A percentile compares a stretch with the other conserved stretches of the same genome.
Evolutionary conservation across 2,797 vertebrate species (phyloP).

Genomic region (Hydrophis major): DNA sequence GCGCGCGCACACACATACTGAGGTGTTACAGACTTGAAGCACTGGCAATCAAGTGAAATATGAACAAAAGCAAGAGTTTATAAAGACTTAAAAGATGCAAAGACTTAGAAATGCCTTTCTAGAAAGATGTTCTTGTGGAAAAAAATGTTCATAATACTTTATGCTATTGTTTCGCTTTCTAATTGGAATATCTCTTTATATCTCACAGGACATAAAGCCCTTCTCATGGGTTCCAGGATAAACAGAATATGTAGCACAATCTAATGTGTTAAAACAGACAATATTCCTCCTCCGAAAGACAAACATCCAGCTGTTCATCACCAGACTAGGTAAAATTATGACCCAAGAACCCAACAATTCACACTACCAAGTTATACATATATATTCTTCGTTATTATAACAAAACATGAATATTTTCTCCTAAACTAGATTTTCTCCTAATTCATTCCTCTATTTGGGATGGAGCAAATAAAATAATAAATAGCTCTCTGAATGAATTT

Average conservation of each 20-base stretch:
- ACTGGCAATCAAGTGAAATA: not conserved
- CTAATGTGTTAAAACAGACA: conserved; percentile 12
- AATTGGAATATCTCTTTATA: conserved; percentile 24
- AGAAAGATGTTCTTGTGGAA: not conserved
- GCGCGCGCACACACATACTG: no score
- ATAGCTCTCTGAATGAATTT: conserved; percentile 31
- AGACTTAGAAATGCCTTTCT: not conserved
- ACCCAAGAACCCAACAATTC: not conserved
- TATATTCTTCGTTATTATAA: not conserved
- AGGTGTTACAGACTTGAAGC: not conserved
- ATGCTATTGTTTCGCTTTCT: conserved; percentile 25
- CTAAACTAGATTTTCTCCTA: conserved; percentile 40
- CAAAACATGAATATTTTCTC: conserved; percentile 30
- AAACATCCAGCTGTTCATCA: conserved; percentile 16
- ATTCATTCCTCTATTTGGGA: conserved; percentile 25
- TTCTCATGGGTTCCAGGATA: conserved; percentile 25
- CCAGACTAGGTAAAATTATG: not conserved
- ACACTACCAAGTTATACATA: not conserved
- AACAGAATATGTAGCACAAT: conserved; percentile 17
- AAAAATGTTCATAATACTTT: not conserved
- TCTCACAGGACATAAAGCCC: not conserved
- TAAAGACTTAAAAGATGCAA: not conserved
- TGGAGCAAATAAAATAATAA: conserved; percentile 61
- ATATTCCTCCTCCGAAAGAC: conserved; percentile 23
- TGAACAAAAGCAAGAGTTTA: not conserved